Conservation (phyloP, 2,113 vertebrate genomes). For the Stegostoma tigrinum region DNA sequence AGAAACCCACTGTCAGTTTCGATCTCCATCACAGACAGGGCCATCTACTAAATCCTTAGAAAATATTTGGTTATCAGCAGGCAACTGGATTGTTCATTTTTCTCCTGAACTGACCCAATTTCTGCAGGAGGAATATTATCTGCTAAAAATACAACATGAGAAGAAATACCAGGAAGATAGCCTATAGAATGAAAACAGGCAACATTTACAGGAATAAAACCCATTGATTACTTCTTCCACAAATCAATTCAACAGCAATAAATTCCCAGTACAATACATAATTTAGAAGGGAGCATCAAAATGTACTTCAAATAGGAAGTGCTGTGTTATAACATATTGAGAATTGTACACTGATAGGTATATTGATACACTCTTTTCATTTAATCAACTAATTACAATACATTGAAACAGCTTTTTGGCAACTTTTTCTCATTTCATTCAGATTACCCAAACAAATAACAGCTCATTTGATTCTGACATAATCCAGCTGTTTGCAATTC, state of each 20-base stretch:
- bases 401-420: neutral
- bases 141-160: neutral
- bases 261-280: no score
- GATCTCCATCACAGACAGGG: neutral
- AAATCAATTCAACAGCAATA: neutral
- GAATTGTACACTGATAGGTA: neutral
- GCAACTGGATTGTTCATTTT: neutral
- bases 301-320: neutral
- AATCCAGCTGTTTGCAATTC: neutral
- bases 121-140: neutral
- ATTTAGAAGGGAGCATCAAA: neutral
- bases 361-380: neutral
- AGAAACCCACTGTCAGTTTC: neutral
- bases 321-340: no score
- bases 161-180: neutral
- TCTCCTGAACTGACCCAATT: neutral
- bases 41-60: neutral
- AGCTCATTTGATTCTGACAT: neutral
- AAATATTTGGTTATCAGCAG: slow-evolving; percentile 7
- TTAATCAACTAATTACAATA: neutral
- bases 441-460: neutral
- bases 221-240: neutral
- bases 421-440: neutral
- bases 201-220: slow-evolving; percentile 17
- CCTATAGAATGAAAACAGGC: neutral